These are phyloP conservation scores for Cladopsammia gracilis DNA, from an alignment of 64 coral and sea anemone species.

Conservation along the genomic window DNA sequence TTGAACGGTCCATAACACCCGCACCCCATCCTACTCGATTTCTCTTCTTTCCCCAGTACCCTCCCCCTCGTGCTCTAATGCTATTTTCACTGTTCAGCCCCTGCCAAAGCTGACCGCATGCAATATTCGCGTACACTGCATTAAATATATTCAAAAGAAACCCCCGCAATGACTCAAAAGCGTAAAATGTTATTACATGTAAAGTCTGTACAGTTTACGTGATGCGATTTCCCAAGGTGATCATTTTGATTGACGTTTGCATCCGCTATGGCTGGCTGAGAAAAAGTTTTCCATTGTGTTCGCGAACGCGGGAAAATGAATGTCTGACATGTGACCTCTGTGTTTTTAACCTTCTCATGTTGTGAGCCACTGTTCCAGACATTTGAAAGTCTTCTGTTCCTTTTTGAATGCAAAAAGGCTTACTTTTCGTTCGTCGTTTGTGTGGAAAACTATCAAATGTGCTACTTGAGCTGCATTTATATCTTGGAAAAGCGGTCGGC, in stretches of 20 bases:
- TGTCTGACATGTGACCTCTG: neutral
- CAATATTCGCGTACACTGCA: too few relatives aligned
- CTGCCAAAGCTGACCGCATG: too few relatives aligned
- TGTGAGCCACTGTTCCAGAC: neutral
- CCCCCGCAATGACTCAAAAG: too few relatives aligned
- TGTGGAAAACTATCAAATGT: neutral
- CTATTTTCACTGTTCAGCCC: too few relatives aligned
- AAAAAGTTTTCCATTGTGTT: neutral
- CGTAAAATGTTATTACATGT: too few relatives aligned
- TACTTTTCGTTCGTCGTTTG: neutral
- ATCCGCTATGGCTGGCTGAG: neutral
- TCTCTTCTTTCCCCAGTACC: too few relatives aligned
- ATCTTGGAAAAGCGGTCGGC: neutral
- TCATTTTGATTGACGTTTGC: constrained; percentile 30
- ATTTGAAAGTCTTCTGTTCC: neutral
- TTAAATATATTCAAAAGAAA: too few relatives aligned
- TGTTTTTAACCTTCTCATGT: neutral
- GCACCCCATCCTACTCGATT: too few relatives aligned
- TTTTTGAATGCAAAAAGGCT: neutral
- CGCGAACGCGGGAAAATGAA: constrained; percentile 3
- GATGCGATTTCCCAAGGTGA: neutral
- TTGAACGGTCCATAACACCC: too few relatives aligned
- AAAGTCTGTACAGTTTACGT: neutral
- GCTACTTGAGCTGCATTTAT: neutral
- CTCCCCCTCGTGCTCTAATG: too few relatives aligned